Evolutionary conservation across 2,113 vertebrate species (phyloP).

Genomic region (Amblyornis subalaris): DNA sequence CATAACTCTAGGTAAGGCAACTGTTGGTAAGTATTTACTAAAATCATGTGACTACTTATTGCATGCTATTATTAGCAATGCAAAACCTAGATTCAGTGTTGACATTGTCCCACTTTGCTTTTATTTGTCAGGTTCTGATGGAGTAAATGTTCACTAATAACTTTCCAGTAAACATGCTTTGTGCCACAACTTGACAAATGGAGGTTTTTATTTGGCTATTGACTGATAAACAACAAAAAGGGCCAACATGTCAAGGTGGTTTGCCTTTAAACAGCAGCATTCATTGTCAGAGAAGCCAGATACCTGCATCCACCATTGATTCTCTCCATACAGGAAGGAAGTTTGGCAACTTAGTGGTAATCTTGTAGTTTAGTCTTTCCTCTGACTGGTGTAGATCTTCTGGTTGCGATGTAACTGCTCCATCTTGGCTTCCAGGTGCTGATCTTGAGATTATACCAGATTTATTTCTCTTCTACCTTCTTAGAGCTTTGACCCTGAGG

Average conservation of each 20-base stretch:
- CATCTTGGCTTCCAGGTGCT: background rate
- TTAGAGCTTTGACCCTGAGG: background rate
- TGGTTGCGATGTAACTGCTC: background rate
- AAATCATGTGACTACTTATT: background rate
- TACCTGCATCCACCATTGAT: rapidly evolving
- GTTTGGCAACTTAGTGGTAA: background rate
- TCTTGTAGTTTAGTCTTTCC: background rate
- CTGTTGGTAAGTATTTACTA: background rate
- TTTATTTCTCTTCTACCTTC: background rate
- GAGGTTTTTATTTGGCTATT: background rate
- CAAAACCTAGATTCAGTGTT: background rate
- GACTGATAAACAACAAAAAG: background rate
- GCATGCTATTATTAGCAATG: background rate
- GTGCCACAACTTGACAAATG: background rate
- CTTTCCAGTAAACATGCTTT: background rate
- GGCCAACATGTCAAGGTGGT: background rate
- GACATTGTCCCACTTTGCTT: background rate
- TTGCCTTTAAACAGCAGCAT: background rate
- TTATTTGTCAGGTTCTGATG: background rate
- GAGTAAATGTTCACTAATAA: background rate
- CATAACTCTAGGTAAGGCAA: background rate
- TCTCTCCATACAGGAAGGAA: background rate
- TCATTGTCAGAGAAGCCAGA: background rate
- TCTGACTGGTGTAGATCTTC: background rate
- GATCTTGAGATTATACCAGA: background rate